Evolutionary conservation across 2,888 invertebrate genomes (phyloP), one percentile per base, ranked within the genome.

Genomic region (Mesorhabditis spiculigera): DNA sequence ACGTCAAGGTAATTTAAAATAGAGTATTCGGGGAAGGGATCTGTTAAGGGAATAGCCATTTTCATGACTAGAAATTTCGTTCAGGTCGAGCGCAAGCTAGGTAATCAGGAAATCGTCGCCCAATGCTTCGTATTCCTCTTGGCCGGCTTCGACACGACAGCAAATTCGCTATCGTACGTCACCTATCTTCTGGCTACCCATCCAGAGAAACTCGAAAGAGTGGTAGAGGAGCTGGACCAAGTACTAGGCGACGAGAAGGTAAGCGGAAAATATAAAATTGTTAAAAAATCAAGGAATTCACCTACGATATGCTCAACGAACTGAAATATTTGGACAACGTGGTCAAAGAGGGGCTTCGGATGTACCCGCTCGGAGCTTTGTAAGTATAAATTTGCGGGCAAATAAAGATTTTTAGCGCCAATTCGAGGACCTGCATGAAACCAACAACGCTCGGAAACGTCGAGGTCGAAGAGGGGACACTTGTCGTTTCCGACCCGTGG

Each of bases 81-180:
- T 63, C 67, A 80, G 74, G 67, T 81, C 8, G 68, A 73, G n/a
- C 74, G 75, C 43, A 76, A 78, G 50, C 70, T 81, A 3, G 76
- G 77, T 0, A 66, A 71, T 3, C 78, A 79, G 64, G 85, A 85
- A 65, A 78, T 82, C 41, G 71, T 77, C 13, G 70, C 74, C 4
- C 75, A 78, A 13, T 82, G 82, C 45, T 71, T 80, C 13, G 68
- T 83, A 0, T 83, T 85, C 70, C 69, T 85, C 10, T 66, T 83
- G 0, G 84, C 84, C 65, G 84, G 82, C n/a, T 85, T 79, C 67
- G 83, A 90, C 77, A 89, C 89, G 0, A 89, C 89, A 0, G 87
- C 88, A 5, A 87, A 87, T 8, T 83, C 88, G 4, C 79, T 89
- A 10, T 86, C 86, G 4, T 88, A 87, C 76, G 82, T 87, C 8